phyloP scores from a whole-genome alignment of 2,797 vertebrate species.

The Mustela erminea region DNA sequence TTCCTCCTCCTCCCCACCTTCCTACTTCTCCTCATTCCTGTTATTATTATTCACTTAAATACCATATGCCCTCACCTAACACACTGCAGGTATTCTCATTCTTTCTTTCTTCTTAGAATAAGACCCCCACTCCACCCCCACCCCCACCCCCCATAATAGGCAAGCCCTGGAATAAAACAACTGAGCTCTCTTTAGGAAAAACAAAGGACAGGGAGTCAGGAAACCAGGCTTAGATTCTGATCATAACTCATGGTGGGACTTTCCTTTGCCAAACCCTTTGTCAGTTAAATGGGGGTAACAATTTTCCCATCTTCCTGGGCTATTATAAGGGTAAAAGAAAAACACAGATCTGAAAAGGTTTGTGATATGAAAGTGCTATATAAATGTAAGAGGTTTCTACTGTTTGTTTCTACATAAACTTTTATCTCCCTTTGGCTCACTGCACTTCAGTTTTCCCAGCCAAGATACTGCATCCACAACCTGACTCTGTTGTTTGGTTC shows the following conservation, averaged over 20 bases:
- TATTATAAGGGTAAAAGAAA: neutral
- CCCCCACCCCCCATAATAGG: neutral
- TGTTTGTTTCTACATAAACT: neutral
- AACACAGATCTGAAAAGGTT: neutral
- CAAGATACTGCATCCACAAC: neutral
- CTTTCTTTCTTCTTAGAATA: constrained; percentile 31
- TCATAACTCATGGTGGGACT: neutral
- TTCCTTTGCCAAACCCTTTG: neutral
- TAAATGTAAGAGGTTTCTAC: neutral
- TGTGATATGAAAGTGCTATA: neutral
- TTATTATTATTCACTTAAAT: neutral
- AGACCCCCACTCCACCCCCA: neutral
- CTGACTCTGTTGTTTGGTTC: neutral
- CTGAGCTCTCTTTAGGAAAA: neutral
- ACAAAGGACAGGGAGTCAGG: neutral
- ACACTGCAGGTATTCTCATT: neutral
- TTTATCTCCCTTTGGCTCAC: neutral
- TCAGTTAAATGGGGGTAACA: neutral
- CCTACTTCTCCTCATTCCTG: neutral
- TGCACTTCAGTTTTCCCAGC: neutral
- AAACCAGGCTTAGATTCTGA: neutral
- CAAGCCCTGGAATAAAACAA: neutral
- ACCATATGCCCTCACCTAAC: neutral
- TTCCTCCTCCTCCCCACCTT: neutral
- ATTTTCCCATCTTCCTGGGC: neutral